These are phyloP conservation scores for Brachypodius melanocephalos DNA, from an alignment of 2,113 vertebrate species.

Conservation along the genomic window DNA sequence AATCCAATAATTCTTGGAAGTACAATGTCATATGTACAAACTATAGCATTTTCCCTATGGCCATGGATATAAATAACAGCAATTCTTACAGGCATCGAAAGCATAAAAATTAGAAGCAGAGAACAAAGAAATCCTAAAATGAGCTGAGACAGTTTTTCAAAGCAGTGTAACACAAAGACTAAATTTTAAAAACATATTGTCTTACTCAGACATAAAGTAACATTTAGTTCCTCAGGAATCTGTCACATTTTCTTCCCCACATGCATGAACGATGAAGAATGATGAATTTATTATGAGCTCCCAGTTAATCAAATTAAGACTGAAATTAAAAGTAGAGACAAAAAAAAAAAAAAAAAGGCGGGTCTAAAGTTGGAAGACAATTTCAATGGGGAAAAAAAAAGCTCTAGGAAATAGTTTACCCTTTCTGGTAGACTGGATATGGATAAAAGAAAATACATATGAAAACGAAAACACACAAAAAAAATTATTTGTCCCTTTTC, in stretches of 20 bases:
- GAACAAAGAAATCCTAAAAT: conserved; percentile 47
- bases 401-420: not conserved
- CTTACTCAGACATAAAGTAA: conserved; percentile 41
- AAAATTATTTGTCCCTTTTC: not conserved
- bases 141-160: conserved; percentile 43
- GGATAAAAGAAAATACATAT: not conserved
- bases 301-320: conserved; percentile 32
- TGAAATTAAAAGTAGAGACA: not conserved
- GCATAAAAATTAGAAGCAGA: conserved; percentile 16
- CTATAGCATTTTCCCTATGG: not conserved
- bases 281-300: conserved; percentile 16
- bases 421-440: not conserved
- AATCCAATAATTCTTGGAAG: not conserved
- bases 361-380: not conserved
- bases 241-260: not conserved
- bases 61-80: conserved; percentile 1
- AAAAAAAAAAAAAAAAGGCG: not conserved
- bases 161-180: conserved; percentile 2
- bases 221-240: conserved; percentile 7
- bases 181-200: conserved; percentile 9
- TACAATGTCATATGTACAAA: not conserved
- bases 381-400: not conserved
- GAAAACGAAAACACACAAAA: not conserved
- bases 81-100: not conserved
- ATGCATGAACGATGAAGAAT: not conserved